A percentile compares a stretch with the other conserved stretches of the same genome.
Conservation (phyloP, 2,888 invertebrate genomes). For the Apocheima hispidaria region DNA sequence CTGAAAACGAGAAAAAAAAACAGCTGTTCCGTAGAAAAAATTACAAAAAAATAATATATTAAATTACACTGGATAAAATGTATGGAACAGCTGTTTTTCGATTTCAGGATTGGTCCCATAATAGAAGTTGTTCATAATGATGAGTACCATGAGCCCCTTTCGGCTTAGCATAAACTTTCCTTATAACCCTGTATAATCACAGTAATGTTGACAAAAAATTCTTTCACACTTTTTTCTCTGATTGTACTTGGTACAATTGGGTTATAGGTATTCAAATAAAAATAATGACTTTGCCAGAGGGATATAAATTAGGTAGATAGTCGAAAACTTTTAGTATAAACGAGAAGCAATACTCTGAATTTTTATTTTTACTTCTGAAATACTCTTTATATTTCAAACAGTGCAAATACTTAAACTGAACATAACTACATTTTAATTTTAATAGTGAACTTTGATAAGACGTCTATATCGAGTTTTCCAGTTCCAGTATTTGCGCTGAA, state of each 20-base stretch:
- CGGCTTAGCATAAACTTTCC: no score
- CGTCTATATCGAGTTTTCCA: slow-evolving; percentile 37
- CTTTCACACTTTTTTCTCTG: slow-evolving; percentile 12
- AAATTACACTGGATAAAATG: no score
- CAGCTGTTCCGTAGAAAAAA: no score
- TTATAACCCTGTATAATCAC: no score
- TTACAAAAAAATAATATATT: no score
- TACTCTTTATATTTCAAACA: slow-evolving; percentile 72
- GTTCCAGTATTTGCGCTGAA: slow-evolving; percentile 61
- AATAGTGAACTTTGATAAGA: slow-evolving; percentile 16
- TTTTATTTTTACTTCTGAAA: slow-evolving; percentile 80
- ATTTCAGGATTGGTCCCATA: no score
- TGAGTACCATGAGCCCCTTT: no score
- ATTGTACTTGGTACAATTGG: slow-evolving; percentile 45
- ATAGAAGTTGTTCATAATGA: no score
- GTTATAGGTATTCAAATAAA: slow-evolving; percentile 52
- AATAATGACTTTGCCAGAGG: slow-evolving; percentile 78
- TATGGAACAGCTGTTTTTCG: no score
- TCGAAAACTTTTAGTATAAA: slow-evolving; percentile 84
- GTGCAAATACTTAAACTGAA: slow-evolving; percentile 63
- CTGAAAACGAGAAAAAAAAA: no score
- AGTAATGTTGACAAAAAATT: no score
- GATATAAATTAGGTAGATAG: slow-evolving; percentile 82
- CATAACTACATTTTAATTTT: slow-evolving; percentile 28
- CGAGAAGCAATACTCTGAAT: slow-evolving; percentile 85